Percentiles rank a stretch among this genome's conserved stretches.
phyloP scores from a whole-genome alignment of 2,113 vertebrate species.

The Aptenodytes patagonicus region DNA sequence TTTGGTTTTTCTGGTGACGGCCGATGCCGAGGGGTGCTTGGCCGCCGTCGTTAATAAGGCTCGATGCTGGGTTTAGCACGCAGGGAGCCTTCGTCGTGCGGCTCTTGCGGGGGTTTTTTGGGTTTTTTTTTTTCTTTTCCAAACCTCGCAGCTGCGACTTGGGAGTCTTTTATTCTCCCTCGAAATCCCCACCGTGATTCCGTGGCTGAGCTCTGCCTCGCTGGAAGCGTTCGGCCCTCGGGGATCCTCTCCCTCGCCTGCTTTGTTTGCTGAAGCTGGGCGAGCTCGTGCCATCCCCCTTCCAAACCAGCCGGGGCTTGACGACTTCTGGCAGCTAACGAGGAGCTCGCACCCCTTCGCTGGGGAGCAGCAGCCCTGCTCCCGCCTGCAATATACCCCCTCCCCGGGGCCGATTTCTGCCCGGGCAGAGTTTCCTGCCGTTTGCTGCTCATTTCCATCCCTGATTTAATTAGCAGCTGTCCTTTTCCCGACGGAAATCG shows the following conservation, averaged over 20 bases:
- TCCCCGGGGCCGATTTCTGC: too few relatives aligned
- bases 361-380: background rate
- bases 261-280: background rate
- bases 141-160: background rate
- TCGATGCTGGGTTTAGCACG: rapidly evolving
- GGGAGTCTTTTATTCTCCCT: background rate
- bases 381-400: background rate
- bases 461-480: background rate
- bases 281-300: background rate
- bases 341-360: background rate
- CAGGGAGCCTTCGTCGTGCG: background rate
- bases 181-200: background rate
- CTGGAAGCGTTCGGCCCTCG: background rate
- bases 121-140: background rate
- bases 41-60: background rate
- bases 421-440: too few relatives aligned
- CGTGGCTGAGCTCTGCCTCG: background rate
- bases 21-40: background rate
- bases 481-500: rapidly evolving
- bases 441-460: background rate
- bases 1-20: too few relatives aligned
- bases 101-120: background rate
- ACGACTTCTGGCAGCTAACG: background rate
- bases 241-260: background rate
- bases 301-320: background rate